Evolutionary conservation across 2,888 invertebrate genomes (phyloP).

Genomic region (Xiphydria camelus): DNA sequence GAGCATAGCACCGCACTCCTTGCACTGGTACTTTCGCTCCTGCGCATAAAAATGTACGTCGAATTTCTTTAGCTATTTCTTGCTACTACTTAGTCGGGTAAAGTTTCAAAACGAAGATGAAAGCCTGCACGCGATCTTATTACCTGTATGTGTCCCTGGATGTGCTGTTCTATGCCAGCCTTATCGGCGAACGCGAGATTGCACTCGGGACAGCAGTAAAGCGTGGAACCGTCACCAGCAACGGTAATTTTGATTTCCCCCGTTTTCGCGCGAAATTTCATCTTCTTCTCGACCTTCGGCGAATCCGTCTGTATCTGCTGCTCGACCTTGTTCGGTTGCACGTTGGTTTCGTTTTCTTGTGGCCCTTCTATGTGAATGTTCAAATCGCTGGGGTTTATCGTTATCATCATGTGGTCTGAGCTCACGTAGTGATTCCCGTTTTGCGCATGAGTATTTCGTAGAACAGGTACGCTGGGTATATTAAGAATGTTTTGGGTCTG

Average conservation of each 20-base stretch:
- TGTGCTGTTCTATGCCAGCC: slow-evolving; percentile 57
- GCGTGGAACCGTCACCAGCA: slow-evolving; percentile 55
- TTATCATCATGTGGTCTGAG: slow-evolving; percentile 42
- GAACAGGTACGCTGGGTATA: slow-evolving; percentile 51
- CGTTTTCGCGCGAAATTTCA: slow-evolving; percentile 55
- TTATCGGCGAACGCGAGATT: slow-evolving; percentile 57
- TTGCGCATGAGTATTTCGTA: slow-evolving; percentile 43
- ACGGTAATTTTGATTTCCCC: slow-evolving; percentile 55
- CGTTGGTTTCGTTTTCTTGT: slow-evolving; percentile 32
- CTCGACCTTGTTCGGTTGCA: slow-evolving; percentile 32
- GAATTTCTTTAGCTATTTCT: too few species aligned
- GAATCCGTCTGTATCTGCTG: slow-evolving; percentile 42
- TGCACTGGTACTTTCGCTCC: slow-evolving; percentile 60
- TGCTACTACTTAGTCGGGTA: too few species aligned
- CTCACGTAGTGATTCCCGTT: slow-evolving; percentile 42
- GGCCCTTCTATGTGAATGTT: slow-evolving; percentile 44
- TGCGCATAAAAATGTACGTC: slow-evolving; percentile 17
- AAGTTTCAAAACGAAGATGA: too few species aligned
- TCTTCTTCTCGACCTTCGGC: slow-evolving; percentile 49
- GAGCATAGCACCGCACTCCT: slow-evolving; percentile 60
- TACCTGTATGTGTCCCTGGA: slow-evolving; percentile 53
- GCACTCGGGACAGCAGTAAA: slow-evolving; percentile 60
- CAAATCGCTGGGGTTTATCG: slow-evolving; percentile 47
- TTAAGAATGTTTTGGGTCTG: slow-evolving; percentile 50
- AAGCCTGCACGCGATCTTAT: too few species aligned